Evolutionary conservation across 2,113 vertebrate genomes (phyloP), one percentile per base, ranked within the genome.

Genomic region (Formicarius rufipectus): DNA sequence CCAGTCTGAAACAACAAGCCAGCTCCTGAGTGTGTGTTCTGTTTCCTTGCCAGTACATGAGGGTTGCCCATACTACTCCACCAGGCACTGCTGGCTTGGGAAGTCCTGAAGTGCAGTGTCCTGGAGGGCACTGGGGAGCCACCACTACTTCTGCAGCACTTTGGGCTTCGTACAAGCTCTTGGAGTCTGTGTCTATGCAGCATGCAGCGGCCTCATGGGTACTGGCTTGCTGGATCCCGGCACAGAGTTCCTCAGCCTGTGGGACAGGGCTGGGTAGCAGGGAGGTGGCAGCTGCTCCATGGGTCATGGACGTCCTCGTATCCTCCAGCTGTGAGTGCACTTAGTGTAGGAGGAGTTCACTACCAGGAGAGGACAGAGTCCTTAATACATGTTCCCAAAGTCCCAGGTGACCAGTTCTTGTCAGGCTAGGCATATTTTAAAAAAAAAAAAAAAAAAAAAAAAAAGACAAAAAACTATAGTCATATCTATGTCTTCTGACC

Each of bases 11-110:
- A 22, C 16, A 30, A 37, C 33, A 84, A n/a, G 44, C 20, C 31
- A 42, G 23, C 9, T 52, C 19, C 60, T 33, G 66, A 12, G 1
- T 6, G 8, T 5, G 27, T 5, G 12, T 7, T 40, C 37, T 42
- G 6, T 8, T 49, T 33, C 14, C 35, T 12, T 5, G 23, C 6
- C 6, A 3, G 23, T 0, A 0, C 1, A 3, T 0, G 0, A 16
- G 40, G 10, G 39, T 58, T 35, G 16, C 27, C 83, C 6, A 0
- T 16, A 12, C 53, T 83, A 25, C 50, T 60, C 45, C 11, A 1
- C 21, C 63, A 9, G 42, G 28, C 1, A 0, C 40, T 0, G 0
- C 33, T 19, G 40, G 8, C 27, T 69, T 7, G 8, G 20, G 13
- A 45, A 25, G 6, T 76, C 35, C 53, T 56, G n/a, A n/a, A n/a